A percentile compares a stretch with the other conserved stretches of the same genome.
Evolutionary conservation across 2,797 vertebrate species (phyloP).

Genomic region (Hemitrygon akajei): DNA sequence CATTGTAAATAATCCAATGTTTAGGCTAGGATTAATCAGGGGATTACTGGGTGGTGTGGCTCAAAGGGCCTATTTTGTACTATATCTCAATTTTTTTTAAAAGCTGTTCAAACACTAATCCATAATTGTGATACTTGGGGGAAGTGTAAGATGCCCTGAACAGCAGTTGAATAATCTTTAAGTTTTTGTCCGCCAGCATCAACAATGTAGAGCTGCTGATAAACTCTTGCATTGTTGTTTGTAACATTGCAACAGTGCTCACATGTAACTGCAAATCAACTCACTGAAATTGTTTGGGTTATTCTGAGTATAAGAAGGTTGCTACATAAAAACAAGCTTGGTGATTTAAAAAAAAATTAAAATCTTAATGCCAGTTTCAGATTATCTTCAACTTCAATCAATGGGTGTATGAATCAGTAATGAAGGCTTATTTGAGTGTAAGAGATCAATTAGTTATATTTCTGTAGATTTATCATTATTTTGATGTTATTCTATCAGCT

Average conservation of each 20-base stretch:
- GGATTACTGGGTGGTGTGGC: no score
- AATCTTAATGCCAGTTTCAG: background rate
- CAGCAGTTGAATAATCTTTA: background rate
- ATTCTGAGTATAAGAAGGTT: background rate
- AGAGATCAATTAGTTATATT: no score
- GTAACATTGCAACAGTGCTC: background rate
- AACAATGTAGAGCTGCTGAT: background rate
- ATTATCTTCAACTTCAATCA: background rate
- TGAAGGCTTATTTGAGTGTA: background rate
- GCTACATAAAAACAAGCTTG: background rate
- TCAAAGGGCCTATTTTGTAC: no score
- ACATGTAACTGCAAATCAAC: no score
- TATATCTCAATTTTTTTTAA: no score
- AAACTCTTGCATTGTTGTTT: background rate
- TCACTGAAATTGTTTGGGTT: background rate
- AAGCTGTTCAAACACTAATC: background rate
- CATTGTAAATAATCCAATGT: no score
- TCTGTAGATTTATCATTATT: no score
- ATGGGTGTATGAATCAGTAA: no score
- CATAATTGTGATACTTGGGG: background rate
- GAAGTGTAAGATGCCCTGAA: background rate
- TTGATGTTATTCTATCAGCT: background rate
- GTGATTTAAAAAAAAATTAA: background rate
- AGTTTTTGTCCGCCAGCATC: background rate
- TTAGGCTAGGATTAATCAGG: no score